Evolutionary conservation across 2,888 invertebrate genomes (phyloP).

Genomic region (Eupelmus urozonus): DNA sequence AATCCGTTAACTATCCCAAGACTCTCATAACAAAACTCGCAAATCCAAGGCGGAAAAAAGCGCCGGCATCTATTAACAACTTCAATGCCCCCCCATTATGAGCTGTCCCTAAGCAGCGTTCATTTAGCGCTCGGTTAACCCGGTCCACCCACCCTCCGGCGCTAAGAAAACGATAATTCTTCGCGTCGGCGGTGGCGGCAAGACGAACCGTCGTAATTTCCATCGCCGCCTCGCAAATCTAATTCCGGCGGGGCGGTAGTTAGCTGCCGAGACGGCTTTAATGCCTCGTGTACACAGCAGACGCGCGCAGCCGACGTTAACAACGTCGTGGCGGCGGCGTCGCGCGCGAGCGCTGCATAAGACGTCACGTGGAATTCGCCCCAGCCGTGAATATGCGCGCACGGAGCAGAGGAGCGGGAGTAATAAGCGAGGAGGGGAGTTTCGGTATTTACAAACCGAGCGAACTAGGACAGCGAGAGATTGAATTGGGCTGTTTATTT

Average conservation of each 20-base stretch:
- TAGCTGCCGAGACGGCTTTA: conserved; percentile 50
- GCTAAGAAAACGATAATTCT: conserved; percentile 49
- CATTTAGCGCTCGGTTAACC: conserved; percentile 26
- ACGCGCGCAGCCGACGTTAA: conserved; percentile 38
- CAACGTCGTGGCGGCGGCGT: conserved; percentile 37
- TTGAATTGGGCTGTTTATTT: conserved; percentile 46
- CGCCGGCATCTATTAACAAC: conserved; percentile 30
- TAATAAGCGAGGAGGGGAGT: conserved; percentile 22
- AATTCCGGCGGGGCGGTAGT: conserved; percentile 49
- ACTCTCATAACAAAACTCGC: too few relatives aligned
- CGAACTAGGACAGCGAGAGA: conserved; percentile 1
- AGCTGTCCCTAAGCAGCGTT: conserved; percentile 24
- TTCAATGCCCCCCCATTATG: conserved; percentile 38
- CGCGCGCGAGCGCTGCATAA: conserved; percentile 19
- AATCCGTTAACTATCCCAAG: too few relatives aligned
- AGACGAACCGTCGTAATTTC: conserved; percentile 55
- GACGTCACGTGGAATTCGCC: conserved; percentile 37
- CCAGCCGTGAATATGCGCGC: not conserved
- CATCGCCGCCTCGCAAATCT: conserved; percentile 31
- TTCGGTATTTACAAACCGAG: conserved; percentile 17
- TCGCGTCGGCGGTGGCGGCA: conserved; percentile 18
- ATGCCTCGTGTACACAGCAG: conserved; percentile 49
- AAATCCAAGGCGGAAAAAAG: too few relatives aligned
- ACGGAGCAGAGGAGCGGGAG: not conserved
- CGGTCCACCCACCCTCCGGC: not conserved